These are phyloP conservation scores for Halocynthia roretzi DNA, from an alignment of 23 tunicate species.

Conservation along the genomic window DNA sequence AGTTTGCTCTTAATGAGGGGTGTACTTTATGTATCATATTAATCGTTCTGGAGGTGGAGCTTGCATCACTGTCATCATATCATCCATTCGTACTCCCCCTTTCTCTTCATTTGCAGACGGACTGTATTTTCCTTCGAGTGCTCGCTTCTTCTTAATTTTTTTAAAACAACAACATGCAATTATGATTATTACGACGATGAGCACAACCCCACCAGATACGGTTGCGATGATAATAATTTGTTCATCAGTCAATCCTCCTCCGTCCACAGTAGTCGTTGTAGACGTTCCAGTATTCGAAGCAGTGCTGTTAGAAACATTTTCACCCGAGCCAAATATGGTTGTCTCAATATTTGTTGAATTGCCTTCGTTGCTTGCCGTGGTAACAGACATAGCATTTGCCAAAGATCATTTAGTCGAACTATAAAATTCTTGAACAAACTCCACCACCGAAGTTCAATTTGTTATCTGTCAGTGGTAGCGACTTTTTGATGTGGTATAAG, in stretches of 20 bases:
- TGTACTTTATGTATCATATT: conserved; percentile 25
- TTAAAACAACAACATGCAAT: conserved; percentile 25
- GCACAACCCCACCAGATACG: conserved; percentile 51
- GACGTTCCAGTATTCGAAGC: too few relatives aligned
- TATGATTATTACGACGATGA: conserved; percentile 31
- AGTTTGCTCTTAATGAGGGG: too few relatives aligned
- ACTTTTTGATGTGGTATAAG: too few relatives aligned
- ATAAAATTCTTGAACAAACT: neutral
- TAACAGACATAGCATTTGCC: neutral
- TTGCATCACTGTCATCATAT: conserved; percentile 72
- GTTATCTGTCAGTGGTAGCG: neutral
- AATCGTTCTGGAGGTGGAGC: conserved; percentile 85
- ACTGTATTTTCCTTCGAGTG: conserved; percentile 84
- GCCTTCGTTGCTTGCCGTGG: neutral
- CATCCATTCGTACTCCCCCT: conserved; percentile 78
- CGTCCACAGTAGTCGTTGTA: neutral
- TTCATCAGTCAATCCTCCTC: conserved; percentile 16
- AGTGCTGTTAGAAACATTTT: neutral
- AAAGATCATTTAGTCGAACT: too few relatives aligned
- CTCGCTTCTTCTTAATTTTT: conserved; percentile 66
- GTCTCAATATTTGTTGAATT: neutral
- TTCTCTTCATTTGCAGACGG: conserved; percentile 82
- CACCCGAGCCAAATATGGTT: neutral
- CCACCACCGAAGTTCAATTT: neutral
- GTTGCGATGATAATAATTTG: conserved; percentile 34